Conservation (phyloP, 92 coral and sea anemone species). For the Zoanthus sociatus region DNA sequence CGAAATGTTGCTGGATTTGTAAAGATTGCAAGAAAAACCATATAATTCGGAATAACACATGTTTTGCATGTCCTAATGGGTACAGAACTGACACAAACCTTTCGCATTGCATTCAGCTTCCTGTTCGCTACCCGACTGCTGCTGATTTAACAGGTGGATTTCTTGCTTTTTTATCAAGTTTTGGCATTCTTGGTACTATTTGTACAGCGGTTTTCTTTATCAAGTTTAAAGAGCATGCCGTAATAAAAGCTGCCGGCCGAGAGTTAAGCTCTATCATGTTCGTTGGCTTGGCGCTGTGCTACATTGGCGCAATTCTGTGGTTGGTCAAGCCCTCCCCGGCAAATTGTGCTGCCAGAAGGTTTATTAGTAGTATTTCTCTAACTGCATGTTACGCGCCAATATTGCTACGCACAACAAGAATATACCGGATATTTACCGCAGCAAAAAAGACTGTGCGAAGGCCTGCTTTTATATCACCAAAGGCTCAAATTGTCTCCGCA, state of each 20-base stretch:
- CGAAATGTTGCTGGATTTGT: conserved; percentile 88
- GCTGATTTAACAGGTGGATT: conserved; percentile 57
- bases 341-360: conserved; percentile 70
- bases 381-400: conserved; percentile 82
- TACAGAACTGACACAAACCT: conserved; percentile 59
- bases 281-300: conserved; percentile 70
- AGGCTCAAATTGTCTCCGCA: conserved; percentile 78
- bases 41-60: conserved; percentile 69
- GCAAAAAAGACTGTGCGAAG: conserved; percentile 77
- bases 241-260: conserved; percentile 81
- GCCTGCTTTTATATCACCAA: conserved; percentile 80
- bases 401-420: conserved; percentile 79
- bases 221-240: conserved; percentile 57
- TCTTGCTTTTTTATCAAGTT: conserved; percentile 44
- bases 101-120: conserved; percentile 65
- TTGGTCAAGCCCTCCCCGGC: conserved; percentile 65
- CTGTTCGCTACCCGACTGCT: conserved; percentile 72
- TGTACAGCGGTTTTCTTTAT: conserved; percentile 67
- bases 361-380: conserved; percentile 70
- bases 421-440: conserved; percentile 82
- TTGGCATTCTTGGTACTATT: conserved; percentile 64
- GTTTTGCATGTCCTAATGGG: conserved; percentile 72
- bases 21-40: conserved; percentile 58
- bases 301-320: conserved; percentile 64
- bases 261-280: conserved; percentile 78